A percentile compares a stretch with the other conserved stretches of the same genome.
Evolutionary conservation across 2,888 invertebrate genomes (phyloP).

Genomic region (Polymixis flavicincta): DNA sequence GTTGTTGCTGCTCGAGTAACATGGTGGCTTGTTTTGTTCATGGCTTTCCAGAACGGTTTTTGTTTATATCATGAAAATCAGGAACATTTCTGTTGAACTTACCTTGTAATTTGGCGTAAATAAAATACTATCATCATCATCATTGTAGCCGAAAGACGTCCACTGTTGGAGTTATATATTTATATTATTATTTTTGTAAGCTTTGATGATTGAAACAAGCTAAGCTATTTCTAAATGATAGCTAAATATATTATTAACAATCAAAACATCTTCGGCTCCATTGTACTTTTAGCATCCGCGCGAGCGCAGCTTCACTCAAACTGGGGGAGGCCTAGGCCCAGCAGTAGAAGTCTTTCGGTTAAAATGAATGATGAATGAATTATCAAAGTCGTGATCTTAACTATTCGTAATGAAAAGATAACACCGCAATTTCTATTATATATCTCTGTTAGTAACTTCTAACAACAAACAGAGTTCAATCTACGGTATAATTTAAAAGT

Average conservation of each 20-base stretch:
- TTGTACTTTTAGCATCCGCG: too few relatives aligned
- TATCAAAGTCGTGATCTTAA: not conserved
- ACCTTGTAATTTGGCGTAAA: not conserved
- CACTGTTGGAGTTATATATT: too few relatives aligned
- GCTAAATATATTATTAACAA: too few relatives aligned
- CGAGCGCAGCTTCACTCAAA: too few relatives aligned
- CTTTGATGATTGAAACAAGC: not conserved
- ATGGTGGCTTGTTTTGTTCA: not conserved
- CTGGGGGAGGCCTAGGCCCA: too few relatives aligned
- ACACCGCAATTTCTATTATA: slow-evolving; percentile 6
- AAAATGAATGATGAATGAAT: too few relatives aligned
- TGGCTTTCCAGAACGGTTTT: not conserved
- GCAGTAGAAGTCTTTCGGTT: too few relatives aligned
- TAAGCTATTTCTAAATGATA: not conserved
- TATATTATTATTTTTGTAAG: not conserved
- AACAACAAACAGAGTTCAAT: slow-evolving; percentile 6
- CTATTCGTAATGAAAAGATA: slow-evolving; percentile 2
- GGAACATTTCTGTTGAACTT: not conserved
- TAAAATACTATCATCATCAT: too few relatives aligned
- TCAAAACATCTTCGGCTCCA: too few relatives aligned
- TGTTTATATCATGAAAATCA: not conserved
- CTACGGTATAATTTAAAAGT: slow-evolving; percentile 14
- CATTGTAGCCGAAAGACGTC: too few relatives aligned
- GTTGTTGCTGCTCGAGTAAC: not conserved
- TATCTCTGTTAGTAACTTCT: not conserved